phyloP scores from a whole-genome alignment of 1,140 invertebrate genomes.

The Theocolax elegans region DNA sequence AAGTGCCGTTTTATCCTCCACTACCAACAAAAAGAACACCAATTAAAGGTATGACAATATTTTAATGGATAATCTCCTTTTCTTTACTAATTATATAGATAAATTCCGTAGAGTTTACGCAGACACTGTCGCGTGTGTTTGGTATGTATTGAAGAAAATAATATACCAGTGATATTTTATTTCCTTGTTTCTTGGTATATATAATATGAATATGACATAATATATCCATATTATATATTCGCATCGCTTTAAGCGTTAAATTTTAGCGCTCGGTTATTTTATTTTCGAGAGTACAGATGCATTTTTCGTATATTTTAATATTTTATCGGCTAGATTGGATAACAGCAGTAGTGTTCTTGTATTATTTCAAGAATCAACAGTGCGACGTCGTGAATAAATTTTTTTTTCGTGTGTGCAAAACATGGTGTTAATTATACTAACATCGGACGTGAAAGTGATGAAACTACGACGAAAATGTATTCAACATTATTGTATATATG shows the following conservation, averaged over 20 bases:
- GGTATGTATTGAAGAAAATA: slow-evolving; percentile 67
- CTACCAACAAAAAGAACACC: slow-evolving; percentile 81
- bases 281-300: slow-evolving; percentile 12
- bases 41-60: slow-evolving; percentile 75
- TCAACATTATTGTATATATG: slow-evolving; percentile 7
- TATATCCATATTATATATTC: no score
- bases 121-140: slow-evolving; percentile 59
- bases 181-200: neutral
- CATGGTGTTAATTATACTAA: no score
- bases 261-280: neutral
- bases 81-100: slow-evolving; percentile 65
- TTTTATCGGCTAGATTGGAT: no score
- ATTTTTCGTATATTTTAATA: slow-evolving; percentile 6
- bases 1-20: slow-evolving; percentile 74
- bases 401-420: slow-evolving; percentile 28
- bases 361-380: slow-evolving; percentile 26
- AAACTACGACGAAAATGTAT: slow-evolving; percentile 19
- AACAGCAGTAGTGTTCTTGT: neutral
- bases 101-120: slow-evolving; percentile 68
- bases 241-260: no score
- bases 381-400: slow-evolving; percentile 8
- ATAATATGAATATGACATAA: no score
- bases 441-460: no score
- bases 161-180: slow-evolving; percentile 30
- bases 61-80: slow-evolving; percentile 49